These are phyloP conservation scores for Pogonomyrmex californicus DNA, from an alignment of 1,140 invertebrate species.

Conservation along the genomic window DNA sequence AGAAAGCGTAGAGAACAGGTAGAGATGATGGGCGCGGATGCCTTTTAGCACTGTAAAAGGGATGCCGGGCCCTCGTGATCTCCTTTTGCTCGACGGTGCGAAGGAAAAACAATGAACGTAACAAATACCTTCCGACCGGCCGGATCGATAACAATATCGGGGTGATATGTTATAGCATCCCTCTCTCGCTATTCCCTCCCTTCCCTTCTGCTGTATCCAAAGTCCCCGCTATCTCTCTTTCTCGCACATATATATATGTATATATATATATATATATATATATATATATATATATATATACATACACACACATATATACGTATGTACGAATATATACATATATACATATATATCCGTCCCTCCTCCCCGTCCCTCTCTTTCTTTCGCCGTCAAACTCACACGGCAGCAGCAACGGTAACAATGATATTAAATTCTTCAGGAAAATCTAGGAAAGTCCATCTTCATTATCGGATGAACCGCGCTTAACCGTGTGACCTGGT, in stretches of 20 bases:
- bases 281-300: background rate
- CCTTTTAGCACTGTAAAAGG: slow-evolving; percentile 74
- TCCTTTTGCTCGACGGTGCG: slow-evolving; percentile 78
- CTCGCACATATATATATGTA: background rate
- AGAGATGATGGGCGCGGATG: slow-evolving; percentile 66
- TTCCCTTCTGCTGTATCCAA: background rate
- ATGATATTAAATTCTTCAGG: slow-evolving; percentile 75
- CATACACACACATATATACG: too few relatives aligned
- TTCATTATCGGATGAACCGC: slow-evolving; percentile 75
- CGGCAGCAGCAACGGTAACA: slow-evolving; percentile 47
- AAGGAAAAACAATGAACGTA: slow-evolving; percentile 78
- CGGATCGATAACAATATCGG: slow-evolving; percentile 76
- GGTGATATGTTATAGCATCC: slow-evolving; percentile 63
- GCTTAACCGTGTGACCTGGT: slow-evolving; percentile 77
- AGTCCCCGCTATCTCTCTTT: slow-evolving; percentile 42
- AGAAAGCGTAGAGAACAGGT: slow-evolving; percentile 70
- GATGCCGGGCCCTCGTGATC: slow-evolving; percentile 75
- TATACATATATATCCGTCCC: background rate
- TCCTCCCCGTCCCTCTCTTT: background rate
- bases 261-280: background rate
- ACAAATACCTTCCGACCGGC: slow-evolving; percentile 75
- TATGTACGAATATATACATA: background rate
- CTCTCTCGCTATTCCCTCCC: slow-evolving; percentile 45
- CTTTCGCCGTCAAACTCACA: slow-evolving; percentile 19
- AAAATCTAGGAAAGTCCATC: slow-evolving; percentile 76